Base-by-base conservation (phyloP, 2,797 vertebrate genomes). In the Onychomys leucogaster region DNA sequence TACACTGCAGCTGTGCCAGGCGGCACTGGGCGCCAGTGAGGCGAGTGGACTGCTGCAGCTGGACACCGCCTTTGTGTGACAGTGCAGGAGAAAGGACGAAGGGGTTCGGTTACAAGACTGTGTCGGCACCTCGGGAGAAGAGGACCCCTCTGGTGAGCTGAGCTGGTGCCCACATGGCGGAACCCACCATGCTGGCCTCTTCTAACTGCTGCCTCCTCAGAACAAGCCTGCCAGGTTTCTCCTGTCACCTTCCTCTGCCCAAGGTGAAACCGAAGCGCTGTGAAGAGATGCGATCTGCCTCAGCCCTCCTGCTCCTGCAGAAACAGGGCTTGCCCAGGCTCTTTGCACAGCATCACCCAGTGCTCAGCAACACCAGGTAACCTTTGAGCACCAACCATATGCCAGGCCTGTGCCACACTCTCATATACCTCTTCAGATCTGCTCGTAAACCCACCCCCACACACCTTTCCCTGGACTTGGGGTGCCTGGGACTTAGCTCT, bases 1-100 rank as follows among this genome's bases (percentile, higher is more conserved):
- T 98, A 99, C 99, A 0, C 98, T 99, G 91, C 99, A 99, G 98
- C 99, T 99, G 73, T 99, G 99, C 93, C 99, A 99, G 96, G 99
- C 99, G 0, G 99, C 99, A 0, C 88, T 99, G 96, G 99, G 99
- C 97, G 99, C 99, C 82, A 52, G 98, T 98, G 98, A 99, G 99
- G 97, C 95, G 0, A 91, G 97, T 0, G 97, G 97, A 43, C 91
- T 98, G 32, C n/a, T 98, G 59, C 98, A 98, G 29, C 29, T 97
- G 65, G 97, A 98, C 32, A 78, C 98, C 0, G 94, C 98, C 52
- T 98, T 98, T 1, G 84, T 98, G 87, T 98, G 97, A 98, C 67
- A 4, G 32, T 16, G 0, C 16, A 49, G n/a, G 49, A 52, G 32
- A 78, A 65, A 4, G 71, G 94, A 59, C 71, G 80, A 93, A 77